phyloP scores from a whole-genome alignment of 2,888 invertebrate genomes.

The Venusia cambrica region DNA sequence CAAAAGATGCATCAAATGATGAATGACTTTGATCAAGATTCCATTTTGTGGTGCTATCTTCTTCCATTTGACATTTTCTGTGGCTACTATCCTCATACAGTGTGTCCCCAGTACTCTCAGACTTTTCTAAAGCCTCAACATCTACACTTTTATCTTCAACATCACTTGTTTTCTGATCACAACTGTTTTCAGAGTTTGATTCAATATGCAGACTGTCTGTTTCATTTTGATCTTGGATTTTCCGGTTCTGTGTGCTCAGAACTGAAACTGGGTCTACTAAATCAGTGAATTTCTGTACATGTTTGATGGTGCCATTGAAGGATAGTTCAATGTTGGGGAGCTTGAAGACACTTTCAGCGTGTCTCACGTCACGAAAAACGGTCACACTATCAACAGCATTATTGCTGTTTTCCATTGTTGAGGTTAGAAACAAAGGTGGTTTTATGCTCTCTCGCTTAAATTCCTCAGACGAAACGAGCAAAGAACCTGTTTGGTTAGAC shows the following conservation, averaged over 20 bases:
- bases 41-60: conserved; percentile 56
- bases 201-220: conserved; percentile 25
- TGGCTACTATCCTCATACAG: conserved; percentile 52
- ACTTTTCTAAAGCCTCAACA: conserved; percentile 44
- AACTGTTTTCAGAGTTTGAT: conserved; percentile 30
- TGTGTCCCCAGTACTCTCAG: conserved; percentile 58
- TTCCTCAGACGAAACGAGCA: conserved; percentile 61
- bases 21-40: conserved; percentile 66
- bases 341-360: conserved; percentile 64
- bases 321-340: conserved; percentile 69
- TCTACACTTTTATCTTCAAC: conserved; percentile 40
- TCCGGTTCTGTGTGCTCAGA: conserved; percentile 52
- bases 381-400: conserved; percentile 75
- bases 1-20: conserved; percentile 69
- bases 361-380: conserved; percentile 59
- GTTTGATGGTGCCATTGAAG: conserved; percentile 74
- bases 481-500: conserved; percentile 49
- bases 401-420: conserved; percentile 78
- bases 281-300: conserved; percentile 69
- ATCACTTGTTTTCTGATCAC: conserved; percentile 39
- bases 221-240: conserved; percentile 26
- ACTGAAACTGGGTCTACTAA: conserved; percentile 70
- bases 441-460: conserved; percentile 54
- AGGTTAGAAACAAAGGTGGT: conserved; percentile 66
- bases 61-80: conserved; percentile 39